phyloP scores from a whole-genome alignment of 1,140 invertebrate genomes.

The Pristionchus pacificus region DNA sequence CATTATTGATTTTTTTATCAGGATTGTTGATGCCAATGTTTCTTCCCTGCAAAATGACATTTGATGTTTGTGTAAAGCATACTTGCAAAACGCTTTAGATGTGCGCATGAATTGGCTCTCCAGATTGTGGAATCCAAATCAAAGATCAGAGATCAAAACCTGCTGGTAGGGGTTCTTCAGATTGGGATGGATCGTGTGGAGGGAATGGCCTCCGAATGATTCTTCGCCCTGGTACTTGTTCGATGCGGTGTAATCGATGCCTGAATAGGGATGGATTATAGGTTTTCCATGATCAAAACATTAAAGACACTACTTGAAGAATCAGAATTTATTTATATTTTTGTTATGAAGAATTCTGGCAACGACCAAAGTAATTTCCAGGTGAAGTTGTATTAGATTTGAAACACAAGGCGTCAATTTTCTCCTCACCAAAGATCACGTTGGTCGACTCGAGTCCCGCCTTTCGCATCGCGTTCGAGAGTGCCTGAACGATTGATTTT shows the following conservation, averaged over 20 bases:
- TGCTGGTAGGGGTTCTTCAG: conserved; percentile 58
- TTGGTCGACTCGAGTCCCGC: conserved; percentile 53
- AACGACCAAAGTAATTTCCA: no score
- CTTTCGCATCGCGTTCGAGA: conserved; percentile 53
- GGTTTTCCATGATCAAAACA: neutral
- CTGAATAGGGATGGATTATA: conserved; percentile 47
- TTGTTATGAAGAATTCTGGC: no score
- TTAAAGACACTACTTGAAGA: no score
- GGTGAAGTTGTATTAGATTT: no score
- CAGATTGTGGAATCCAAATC: conserved; percentile 1
- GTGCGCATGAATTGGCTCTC: neutral
- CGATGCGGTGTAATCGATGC: conserved; percentile 64
- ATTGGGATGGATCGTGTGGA: conserved; percentile 57
- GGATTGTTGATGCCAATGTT: no score
- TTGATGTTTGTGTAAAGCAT: no score
- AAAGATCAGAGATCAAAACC: conserved; percentile 37
- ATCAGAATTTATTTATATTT: no score
- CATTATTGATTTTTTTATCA: no score
- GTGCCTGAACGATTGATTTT: conserved; percentile 2
- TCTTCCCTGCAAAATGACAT: no score
- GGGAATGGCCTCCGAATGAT: conserved; percentile 59
- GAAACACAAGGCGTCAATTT: no score
- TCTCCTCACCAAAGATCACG: conserved; percentile 50
- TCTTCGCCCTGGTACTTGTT: conserved; percentile 64
- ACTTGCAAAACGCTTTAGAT: neutral